These are phyloP conservation scores for Scaptomyza pallida DNA, from an alignment of 1,140 invertebrate genomes.

Conservation along the genomic window DNA sequence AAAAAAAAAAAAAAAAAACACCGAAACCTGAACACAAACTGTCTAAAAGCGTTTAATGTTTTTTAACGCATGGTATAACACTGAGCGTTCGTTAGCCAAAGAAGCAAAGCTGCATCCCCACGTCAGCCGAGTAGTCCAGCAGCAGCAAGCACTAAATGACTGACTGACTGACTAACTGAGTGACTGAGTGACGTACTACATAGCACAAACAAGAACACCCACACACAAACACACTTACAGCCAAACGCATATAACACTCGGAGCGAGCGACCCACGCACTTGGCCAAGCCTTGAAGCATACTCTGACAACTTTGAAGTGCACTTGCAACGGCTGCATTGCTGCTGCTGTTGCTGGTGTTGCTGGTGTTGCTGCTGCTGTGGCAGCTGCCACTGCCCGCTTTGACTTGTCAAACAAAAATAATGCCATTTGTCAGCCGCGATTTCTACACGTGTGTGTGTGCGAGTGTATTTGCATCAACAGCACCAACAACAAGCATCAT, in stretches of 20 bases:
- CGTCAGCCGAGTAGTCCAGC: constrained; percentile 38
- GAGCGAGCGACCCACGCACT: constrained; percentile 52
- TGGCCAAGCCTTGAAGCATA: constrained; percentile 68
- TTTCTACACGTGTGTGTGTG: not conserved
- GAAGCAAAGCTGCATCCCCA: not conserved
- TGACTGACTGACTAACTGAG: constrained; percentile 19
- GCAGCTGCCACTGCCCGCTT: constrained; percentile 55
- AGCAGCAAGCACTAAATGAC: constrained; percentile 4
- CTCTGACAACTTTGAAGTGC: constrained; percentile 75
- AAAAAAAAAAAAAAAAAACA: constrained; percentile 9
- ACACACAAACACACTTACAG: constrained; percentile 2
- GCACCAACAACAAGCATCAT: constrained; percentile 10
- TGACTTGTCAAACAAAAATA: constrained; percentile 77
- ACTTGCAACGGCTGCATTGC: constrained; percentile 53
- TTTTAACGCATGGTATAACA: constrained; percentile 45
- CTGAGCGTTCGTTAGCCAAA: constrained; percentile 35
- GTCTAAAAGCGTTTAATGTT: constrained; percentile 47
- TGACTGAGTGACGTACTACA: constrained; percentile 21
- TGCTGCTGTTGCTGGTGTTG: constrained; percentile 7
- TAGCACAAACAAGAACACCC: constrained; percentile 11
- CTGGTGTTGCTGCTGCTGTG: constrained; percentile 15
- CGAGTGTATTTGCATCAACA: not conserved
- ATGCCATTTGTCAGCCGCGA: constrained; percentile 69
- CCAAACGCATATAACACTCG: not conserved
- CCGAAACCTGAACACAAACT: constrained; percentile 26